These are phyloP conservation scores for Peromyscus eremicus DNA, from an alignment of 2,797 vertebrate genomes.

Conservation along the genomic window DNA sequence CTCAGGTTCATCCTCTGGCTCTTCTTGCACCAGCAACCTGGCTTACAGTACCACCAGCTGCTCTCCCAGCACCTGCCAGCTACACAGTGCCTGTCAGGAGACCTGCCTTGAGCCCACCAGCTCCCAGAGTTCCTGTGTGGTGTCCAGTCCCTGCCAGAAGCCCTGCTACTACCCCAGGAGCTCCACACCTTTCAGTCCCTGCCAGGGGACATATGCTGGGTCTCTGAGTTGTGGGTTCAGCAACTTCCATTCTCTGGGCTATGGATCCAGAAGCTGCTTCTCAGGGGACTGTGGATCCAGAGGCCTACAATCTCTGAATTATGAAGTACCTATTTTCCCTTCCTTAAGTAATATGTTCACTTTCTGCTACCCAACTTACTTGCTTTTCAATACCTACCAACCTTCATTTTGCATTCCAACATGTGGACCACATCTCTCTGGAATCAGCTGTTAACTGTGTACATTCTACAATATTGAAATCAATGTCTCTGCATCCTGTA, in stretches of 20 bases:
- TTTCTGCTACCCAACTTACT: neutral
- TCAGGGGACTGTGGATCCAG: neutral
- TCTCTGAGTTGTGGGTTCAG: neutral
- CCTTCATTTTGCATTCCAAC: neutral
- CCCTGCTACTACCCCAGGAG: neutral
- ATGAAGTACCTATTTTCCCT: neutral
- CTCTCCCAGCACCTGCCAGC: no score
- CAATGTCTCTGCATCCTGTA: neutral
- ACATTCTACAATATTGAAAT: neutral
- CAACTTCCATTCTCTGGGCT: neutral
- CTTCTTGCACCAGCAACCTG: neutral
- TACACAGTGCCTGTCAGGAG: neutral
- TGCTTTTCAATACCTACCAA: neutral
- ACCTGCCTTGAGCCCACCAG: neutral
- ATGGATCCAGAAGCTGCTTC: neutral
- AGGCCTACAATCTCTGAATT: neutral
- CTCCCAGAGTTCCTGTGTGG: neutral
- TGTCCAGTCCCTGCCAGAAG: neutral
- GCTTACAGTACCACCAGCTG: neutral
- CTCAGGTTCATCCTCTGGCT: neutral
- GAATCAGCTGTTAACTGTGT: neutral
- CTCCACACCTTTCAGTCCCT: neutral
- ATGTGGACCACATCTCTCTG: neutral
- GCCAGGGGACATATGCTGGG: neutral
- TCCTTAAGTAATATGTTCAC: neutral